These are phyloP conservation scores for Hystrix brachyura DNA, from an alignment of 2,113 vertebrate genomes.

Conservation along the genomic window DNA sequence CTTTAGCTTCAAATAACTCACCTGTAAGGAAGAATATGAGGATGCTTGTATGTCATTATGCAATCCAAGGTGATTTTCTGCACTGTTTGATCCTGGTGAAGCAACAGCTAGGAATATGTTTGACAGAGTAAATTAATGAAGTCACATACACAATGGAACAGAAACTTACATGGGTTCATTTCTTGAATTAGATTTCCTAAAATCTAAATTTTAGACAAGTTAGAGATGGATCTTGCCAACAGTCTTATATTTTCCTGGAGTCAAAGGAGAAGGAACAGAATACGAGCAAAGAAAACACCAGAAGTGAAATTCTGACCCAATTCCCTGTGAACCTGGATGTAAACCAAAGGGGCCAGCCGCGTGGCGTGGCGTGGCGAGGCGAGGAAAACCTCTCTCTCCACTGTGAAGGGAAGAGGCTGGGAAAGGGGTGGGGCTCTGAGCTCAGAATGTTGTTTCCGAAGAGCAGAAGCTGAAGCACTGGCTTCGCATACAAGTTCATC, in stretches of 20 bases:
- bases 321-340: not conserved
- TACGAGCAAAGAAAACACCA: not conserved
- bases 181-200: conserved; percentile 36
- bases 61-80: conserved; percentile 95
- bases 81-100: conserved; percentile 96
- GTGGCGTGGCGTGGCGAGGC: no score
- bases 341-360: not conserved
- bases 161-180: not conserved
- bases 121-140: conserved; percentile 72
- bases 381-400: not conserved
- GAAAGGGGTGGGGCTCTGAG: not conserved
- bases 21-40: conserved; percentile 95
- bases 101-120: conserved; percentile 91
- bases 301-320: not conserved
- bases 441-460: not conserved
- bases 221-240: not conserved
- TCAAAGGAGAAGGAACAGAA: not conserved
- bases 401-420: not conserved
- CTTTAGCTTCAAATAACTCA: conserved; percentile 83
- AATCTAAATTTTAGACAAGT: not conserved
- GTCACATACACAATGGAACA: not conserved
- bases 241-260: not conserved
- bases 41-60: conserved; percentile 95
- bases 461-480: not conserved
- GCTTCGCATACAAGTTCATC: not conserved